phyloP scores from a whole-genome alignment of 2,797 vertebrate species.

The Danio choprae region DNA sequence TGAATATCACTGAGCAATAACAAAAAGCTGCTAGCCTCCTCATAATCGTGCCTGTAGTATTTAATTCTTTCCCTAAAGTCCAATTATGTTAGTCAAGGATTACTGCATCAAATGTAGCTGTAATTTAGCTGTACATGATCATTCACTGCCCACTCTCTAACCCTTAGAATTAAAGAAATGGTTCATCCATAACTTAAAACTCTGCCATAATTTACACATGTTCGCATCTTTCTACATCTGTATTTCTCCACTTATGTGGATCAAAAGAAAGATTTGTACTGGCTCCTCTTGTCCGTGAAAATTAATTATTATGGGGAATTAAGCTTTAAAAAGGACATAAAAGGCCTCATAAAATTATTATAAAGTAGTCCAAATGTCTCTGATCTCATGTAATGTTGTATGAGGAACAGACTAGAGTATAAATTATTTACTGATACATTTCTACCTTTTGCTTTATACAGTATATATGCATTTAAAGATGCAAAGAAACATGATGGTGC shows the following conservation, averaged over 20 bases:
- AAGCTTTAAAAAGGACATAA: background rate
- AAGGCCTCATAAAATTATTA: background rate
- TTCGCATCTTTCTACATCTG: conserved; percentile 6
- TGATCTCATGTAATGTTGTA: background rate
- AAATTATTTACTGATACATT: background rate
- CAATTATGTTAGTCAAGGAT: conserved; percentile 21
- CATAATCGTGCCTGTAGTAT: background rate
- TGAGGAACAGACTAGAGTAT: background rate
- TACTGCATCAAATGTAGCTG: conserved; percentile 13
- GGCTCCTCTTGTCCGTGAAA: background rate
- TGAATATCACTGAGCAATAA: background rate
- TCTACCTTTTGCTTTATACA: background rate
- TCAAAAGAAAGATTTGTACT: conserved; percentile 27
- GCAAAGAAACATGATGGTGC: background rate
- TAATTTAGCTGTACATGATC: conserved; percentile 16
- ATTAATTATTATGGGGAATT: conserved; percentile 9
- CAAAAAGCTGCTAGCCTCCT: background rate
- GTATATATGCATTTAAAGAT: background rate
- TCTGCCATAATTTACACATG: background rate
- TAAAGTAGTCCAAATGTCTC: background rate
- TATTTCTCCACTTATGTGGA: background rate
- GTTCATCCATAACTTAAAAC: conserved; percentile 5
- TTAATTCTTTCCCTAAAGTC: conserved; percentile 4
- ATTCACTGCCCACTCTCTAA: background rate
- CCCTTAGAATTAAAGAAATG: background rate